Evolutionary conservation across 2,797 vertebrate genomes (phyloP).

Genomic region (Pempheris klunzingeri): DNA sequence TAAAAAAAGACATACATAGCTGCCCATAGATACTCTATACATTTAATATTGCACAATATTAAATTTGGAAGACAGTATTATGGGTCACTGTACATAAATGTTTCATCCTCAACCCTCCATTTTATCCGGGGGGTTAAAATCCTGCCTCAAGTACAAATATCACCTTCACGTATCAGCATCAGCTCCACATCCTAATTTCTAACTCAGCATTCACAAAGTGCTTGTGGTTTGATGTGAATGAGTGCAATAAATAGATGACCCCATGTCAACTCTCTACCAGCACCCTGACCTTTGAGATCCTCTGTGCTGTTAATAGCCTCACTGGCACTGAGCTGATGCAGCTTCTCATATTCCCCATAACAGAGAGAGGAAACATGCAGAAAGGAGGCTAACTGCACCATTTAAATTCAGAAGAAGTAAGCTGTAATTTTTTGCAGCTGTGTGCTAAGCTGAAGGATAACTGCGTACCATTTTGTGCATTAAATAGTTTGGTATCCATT

Average conservation of each 20-base stretch:
- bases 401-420: conserved; percentile 49
- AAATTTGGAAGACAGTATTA: not conserved
- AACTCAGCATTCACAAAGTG: conserved; percentile 41
- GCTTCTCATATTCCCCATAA: conserved; percentile 36
- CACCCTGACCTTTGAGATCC: conserved; percentile 50
- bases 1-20: not conserved
- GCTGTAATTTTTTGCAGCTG: conserved; percentile 39
- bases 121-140: conserved; percentile 11
- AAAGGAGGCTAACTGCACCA: conserved; percentile 25
- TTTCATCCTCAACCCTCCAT: not conserved
- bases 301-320: conserved; percentile 56
- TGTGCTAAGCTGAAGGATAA: conserved; percentile 56
- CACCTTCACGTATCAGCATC: conserved; percentile 15
- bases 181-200: not conserved
- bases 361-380: conserved; percentile 16
- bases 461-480: conserved; percentile 39
- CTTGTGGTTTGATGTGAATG: conserved; percentile 30
- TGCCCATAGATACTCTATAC: no score
- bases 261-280: conserved; percentile 10
- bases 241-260: conserved; percentile 58
- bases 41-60: not conserved
- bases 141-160: conserved; percentile 5
- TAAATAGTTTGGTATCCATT: conserved; percentile 42
- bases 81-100: no score
- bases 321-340: conserved; percentile 48